A percentile compares a stretch with the other conserved stretches of the same genome.
Evolutionary conservation across 1,140 invertebrate species (phyloP).

Genomic region (Rhysida immarginata): DNA sequence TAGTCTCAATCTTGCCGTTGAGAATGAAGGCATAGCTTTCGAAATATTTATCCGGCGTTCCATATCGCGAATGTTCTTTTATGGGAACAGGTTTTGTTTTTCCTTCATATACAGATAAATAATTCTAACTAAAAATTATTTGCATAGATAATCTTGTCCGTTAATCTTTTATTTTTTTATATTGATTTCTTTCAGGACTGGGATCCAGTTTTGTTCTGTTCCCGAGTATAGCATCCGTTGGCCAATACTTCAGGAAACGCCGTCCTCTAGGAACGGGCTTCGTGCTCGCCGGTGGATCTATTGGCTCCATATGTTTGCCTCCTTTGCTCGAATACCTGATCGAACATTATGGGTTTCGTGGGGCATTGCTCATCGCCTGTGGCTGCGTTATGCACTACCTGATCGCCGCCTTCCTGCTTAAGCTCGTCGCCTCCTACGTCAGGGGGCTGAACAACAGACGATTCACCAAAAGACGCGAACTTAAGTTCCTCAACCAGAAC

Average conservation of each 20-base stretch:
- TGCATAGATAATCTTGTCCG: too few species aligned
- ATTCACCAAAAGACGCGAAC: background rate
- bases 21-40: too few species aligned
- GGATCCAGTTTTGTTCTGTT: constrained; percentile 1
- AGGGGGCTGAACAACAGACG: background rate
- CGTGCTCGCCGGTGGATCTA: background rate
- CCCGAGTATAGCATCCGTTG: background rate
- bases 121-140: too few species aligned
- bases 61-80: too few species aligned
- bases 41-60: too few species aligned
- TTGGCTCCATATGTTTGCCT: background rate
- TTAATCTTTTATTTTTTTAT: background rate
- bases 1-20: too few species aligned
- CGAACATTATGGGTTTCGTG: background rate
- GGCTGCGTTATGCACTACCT: background rate
- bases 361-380: background rate
- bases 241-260: constrained; percentile 12
- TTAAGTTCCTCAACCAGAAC: background rate
- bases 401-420: background rate
- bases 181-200: background rate
- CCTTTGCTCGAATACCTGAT: background rate
- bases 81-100: background rate
- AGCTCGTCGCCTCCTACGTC: too few species aligned
- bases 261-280: constrained; percentile 9
- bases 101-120: constrained; percentile 5